These are phyloP conservation scores for Hylaea fasciaria DNA, from an alignment of 2,888 invertebrate species.

Conservation along the genomic window DNA sequence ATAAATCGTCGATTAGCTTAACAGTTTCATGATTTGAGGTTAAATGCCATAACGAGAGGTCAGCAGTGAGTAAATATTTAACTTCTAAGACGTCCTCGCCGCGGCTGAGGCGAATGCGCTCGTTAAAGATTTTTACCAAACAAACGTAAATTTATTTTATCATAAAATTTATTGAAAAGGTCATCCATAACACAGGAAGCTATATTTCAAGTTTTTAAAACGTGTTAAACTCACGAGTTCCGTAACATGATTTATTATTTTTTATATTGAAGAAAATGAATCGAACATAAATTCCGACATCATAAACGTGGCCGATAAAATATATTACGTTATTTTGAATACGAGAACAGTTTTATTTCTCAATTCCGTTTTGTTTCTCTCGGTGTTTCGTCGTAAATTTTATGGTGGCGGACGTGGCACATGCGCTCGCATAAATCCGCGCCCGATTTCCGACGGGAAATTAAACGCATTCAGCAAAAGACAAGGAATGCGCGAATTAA, in stretches of 20 bases:
- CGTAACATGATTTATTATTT: constrained; percentile 63
- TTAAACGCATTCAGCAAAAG: constrained; percentile 64
- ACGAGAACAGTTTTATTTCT: constrained; percentile 71
- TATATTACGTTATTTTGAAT: constrained; percentile 68
- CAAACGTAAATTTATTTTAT: constrained; percentile 41
- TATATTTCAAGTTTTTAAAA: constrained; percentile 50
- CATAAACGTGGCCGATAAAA: constrained; percentile 67
- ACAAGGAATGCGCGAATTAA: constrained; percentile 75
- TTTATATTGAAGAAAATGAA: constrained; percentile 61
- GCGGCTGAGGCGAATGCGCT: constrained; percentile 19
- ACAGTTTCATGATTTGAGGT: constrained; percentile 1
- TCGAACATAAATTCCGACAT: constrained; percentile 63
- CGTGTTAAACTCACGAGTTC: constrained; percentile 55
- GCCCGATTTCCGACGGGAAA: constrained; percentile 64
- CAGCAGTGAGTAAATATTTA: constrained; percentile 15
- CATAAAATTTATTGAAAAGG: constrained; percentile 51
- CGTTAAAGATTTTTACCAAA: constrained; percentile 40
- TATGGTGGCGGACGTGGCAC: constrained; percentile 60
- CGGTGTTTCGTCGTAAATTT: constrained; percentile 60
- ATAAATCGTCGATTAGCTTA: constrained; percentile 14
- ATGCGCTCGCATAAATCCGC: constrained; percentile 64
- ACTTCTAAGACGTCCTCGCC: constrained; percentile 30
- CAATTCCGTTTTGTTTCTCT: constrained; percentile 62
- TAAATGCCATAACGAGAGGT: constrained; percentile 17
- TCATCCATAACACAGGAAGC: constrained; percentile 57